phyloP scores from a whole-genome alignment of 2,888 invertebrate species.

The Oligia latruncula region DNA sequence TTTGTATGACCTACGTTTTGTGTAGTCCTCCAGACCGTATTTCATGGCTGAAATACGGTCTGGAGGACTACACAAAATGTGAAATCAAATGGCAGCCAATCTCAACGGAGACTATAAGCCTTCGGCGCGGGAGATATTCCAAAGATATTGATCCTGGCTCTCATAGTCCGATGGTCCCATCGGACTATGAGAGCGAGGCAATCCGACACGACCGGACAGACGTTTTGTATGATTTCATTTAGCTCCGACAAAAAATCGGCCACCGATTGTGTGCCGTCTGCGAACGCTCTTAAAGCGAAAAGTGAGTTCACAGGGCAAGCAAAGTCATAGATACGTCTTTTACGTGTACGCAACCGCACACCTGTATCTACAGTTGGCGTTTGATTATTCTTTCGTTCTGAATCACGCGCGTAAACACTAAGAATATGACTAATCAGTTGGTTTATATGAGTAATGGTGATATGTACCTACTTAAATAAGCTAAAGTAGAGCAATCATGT shows the following conservation, averaged over 20 bases:
- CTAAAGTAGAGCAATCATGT: conserved; percentile 13
- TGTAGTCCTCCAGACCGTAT: background rate
- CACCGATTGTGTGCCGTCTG: too few species aligned
- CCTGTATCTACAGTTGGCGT: background rate
- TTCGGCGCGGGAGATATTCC: background rate
- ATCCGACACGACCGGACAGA: background rate
- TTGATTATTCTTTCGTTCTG: conserved; percentile 4
- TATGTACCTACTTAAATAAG: background rate
- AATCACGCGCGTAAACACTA: background rate
- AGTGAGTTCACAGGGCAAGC: background rate
- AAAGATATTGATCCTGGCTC: background rate
- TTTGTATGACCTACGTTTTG: background rate
- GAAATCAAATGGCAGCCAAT: background rate
- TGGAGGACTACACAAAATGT: too few species aligned
- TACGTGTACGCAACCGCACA: background rate
- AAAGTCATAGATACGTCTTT: conserved; percentile 1
- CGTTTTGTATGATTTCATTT: background rate
- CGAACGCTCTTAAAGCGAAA: background rate
- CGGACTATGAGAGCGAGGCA: background rate
- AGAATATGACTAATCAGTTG: conserved; percentile 4
- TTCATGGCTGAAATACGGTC: background rate
- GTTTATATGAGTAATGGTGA: conserved; percentile 9
- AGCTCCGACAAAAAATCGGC: background rate
- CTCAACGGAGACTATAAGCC: background rate
- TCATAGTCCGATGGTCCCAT: background rate